These are phyloP conservation scores for Harpagus bidentatus DNA, from an alignment of 2,113 vertebrate species.

Conservation along the genomic window DNA sequence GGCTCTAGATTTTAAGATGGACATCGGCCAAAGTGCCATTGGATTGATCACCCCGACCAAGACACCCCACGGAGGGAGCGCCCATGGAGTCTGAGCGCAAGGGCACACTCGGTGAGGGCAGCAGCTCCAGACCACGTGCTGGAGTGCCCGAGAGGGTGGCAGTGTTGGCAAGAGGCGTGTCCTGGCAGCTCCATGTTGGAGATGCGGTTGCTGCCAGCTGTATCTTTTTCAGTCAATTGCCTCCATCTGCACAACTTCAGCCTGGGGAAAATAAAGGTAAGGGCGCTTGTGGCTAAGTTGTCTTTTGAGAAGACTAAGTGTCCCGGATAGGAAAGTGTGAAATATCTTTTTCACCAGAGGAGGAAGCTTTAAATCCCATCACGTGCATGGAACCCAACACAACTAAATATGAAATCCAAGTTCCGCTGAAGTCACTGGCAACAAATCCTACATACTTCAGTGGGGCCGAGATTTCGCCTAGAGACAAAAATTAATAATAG, in stretches of 20 bases:
- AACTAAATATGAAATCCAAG: neutral
- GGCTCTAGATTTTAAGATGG: neutral
- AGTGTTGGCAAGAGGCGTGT: neutral
- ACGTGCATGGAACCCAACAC: neutral
- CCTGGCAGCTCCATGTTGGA: neutral
- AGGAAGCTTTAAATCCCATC: neutral
- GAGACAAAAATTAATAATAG: neutral
- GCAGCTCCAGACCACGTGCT: neutral
- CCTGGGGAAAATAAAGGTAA: neutral
- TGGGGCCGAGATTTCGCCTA: neutral
- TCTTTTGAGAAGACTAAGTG: neutral
- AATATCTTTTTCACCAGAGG: neutral
- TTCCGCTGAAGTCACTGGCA: neutral
- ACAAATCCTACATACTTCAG: neutral
- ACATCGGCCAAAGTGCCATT: neutral
- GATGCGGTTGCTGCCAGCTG: neutral
- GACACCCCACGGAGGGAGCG: fast-evolving
- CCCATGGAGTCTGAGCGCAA: neutral
- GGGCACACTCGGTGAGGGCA: neutral
- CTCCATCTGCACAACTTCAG: neutral
- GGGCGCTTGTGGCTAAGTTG: neutral
- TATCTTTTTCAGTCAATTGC: neutral
- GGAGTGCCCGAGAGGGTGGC: neutral
- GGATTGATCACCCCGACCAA: neutral
- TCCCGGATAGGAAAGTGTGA: neutral